Evolutionary conservation across 2,888 invertebrate genomes (phyloP).

Genomic region (Drosophila tripunctata): DNA sequence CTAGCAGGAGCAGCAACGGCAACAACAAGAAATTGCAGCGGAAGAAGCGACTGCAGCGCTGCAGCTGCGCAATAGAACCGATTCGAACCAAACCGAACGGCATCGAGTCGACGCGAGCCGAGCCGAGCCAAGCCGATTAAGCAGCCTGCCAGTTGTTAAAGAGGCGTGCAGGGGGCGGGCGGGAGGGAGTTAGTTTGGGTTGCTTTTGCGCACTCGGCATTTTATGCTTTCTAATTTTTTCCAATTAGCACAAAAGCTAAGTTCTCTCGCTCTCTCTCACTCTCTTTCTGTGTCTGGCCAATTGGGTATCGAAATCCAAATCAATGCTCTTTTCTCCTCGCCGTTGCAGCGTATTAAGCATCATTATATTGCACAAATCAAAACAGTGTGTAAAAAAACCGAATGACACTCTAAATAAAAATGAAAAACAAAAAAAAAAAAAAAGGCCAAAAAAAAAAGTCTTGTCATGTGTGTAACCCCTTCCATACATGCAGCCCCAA

Average conservation of each 20-base stretch:
- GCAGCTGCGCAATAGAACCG: conserved; percentile 49
- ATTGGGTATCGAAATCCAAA: conserved; percentile 66
- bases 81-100: too few species aligned
- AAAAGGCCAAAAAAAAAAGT: conserved; percentile 43
- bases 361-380: conserved; percentile 41
- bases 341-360: conserved; percentile 16
- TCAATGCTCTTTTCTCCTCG: conserved; percentile 27
- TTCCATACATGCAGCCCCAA: neutral
- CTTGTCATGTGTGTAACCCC: conserved; percentile 33
- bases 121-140: conserved; percentile 75
- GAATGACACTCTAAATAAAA: too few species aligned
- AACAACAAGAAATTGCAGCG: neutral
- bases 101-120: too few species aligned
- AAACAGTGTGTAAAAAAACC: conserved; percentile 13
- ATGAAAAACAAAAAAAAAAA: too few species aligned
- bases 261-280: too few species aligned
- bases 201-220: conserved; percentile 66
- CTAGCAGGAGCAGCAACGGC: conserved; percentile 1
- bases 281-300: too few species aligned
- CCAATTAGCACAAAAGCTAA: conserved; percentile 75
- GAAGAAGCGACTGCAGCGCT: conserved; percentile 17
- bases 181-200: neutral
- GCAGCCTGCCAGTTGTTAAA: conserved; percentile 53
- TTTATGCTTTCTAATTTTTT: conserved; percentile 78
- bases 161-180: too few species aligned